Evolutionary conservation across 2,888 invertebrate species (phyloP).

Genomic region (Mongoloraphidia duomilia): DNA sequence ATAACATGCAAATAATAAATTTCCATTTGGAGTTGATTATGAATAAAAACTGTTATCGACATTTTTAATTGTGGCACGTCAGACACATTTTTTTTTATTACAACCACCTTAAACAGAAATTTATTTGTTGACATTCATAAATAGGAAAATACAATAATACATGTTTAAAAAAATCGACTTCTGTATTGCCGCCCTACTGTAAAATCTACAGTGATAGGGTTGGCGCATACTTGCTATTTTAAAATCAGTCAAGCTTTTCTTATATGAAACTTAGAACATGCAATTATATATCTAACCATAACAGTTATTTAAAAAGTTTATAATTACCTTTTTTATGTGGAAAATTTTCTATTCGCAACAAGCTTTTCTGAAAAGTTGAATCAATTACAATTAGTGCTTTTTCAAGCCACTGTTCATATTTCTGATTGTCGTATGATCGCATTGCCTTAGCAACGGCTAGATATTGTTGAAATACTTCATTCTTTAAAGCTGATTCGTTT

Average conservation of each 20-base stretch:
- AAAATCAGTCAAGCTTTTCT: background rate
- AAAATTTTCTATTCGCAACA: conserved; percentile 42
- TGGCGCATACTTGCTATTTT: no score
- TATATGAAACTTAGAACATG: background rate
- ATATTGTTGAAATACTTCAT: conserved; percentile 66
- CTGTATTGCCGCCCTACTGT: no score
- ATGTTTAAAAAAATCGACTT: no score
- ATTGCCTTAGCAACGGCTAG: conserved; percentile 58
- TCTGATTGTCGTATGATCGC: conserved; percentile 57
- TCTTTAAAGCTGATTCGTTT: conserved; percentile 56
- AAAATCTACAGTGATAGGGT: background rate
- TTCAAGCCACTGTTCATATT: conserved; percentile 56
- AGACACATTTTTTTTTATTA: no score
- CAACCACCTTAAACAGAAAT: no score
- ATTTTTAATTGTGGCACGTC: no score
- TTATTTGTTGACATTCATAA: no score
- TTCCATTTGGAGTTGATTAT: no score
- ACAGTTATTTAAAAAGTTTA: conserved; percentile 4
- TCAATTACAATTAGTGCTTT: conserved; percentile 48
- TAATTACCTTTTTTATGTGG: conserved; percentile 5
- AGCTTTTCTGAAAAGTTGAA: conserved; percentile 50
- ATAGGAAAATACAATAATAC: no score
- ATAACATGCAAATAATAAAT: no score
- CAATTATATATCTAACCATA: background rate
- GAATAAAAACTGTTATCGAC: no score